Base-by-base conservation (phyloP, 2,888 invertebrate genomes). In the Siphonodentalium dalli region DNA sequence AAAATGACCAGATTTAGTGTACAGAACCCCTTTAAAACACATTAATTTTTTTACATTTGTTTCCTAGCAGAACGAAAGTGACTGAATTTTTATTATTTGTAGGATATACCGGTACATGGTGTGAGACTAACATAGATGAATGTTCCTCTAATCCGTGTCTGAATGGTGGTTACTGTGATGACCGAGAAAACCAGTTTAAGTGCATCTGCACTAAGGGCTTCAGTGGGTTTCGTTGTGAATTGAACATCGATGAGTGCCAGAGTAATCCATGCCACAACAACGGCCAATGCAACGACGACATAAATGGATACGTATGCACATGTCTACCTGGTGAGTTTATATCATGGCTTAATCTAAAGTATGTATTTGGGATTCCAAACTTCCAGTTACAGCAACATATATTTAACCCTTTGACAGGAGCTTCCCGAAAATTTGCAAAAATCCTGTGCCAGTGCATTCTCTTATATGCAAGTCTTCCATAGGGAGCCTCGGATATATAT, bases 71-170 rank as follows among this genome's bases (percentile, higher is more conserved):
- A n/a, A n/a, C n/a, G n/a, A n/a, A n/a, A n/a, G n/a, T n/a, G n/a
- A 3, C 27, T 5, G 15, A 7, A 8, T n/a, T 20, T 15, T 48
- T 39, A 24, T 15, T 11, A 18, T 35, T 54, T 57, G 11, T 50
- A 65, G 65, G 65, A 28, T 65, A 52, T 37, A 38, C 29, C 2
- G 65, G 65, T 0, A 91, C 41, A n/a, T 50, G 48, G n/a, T 71
- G 71, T 49, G 64, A 68, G 33, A 24, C 33, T 52, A 95, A 97
- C 69, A 93, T 95, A 43, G 92, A 95, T 72, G 95, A 95, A 75
- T 96, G 96, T 78, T 89, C 90, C 2, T 93, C 93, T n/a, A 90
- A 90, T 68, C 96, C 96, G 20, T 96, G 96, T 78, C 92, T 90
- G 79, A 96, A 95, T 73, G 92, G 91, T 0, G 95, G 94, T 24